phyloP scores from a whole-genome alignment of 2,888 invertebrate species.

The Drosophila multiciliata region DNA sequence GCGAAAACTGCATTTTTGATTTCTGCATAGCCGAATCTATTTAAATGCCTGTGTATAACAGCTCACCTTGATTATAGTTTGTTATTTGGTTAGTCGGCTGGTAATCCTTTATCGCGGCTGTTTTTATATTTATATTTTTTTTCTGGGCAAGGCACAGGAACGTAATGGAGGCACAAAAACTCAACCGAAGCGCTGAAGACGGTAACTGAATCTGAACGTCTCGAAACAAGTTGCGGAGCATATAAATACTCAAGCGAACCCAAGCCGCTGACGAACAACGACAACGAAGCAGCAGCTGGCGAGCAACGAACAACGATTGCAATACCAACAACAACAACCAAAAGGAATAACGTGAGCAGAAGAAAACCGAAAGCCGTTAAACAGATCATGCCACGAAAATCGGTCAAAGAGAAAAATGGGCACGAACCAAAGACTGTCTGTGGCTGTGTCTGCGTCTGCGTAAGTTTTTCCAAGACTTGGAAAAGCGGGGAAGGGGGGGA shows the following conservation, averaged over 20 bases:
- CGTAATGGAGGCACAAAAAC: constrained; percentile 39
- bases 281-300: constrained; percentile 36
- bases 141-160: constrained; percentile 41
- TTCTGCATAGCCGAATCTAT: constrained; percentile 11
- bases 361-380: constrained; percentile 79
- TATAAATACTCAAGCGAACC: constrained; percentile 76
- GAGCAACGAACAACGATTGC: constrained; percentile 23
- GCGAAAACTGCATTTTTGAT: not conserved
- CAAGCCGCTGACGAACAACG: constrained; percentile 32
- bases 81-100: constrained; percentile 59
- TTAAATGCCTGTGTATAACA: constrained; percentile 13
- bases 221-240: constrained; percentile 82
- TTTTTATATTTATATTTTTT: constrained; percentile 3
- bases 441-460: constrained; percentile 39
- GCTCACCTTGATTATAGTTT: constrained; percentile 62
- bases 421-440: constrained; percentile 50
- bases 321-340: constrained; percentile 19
- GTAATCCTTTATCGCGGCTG: constrained; percentile 57
- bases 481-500: not conserved
- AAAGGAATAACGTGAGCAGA: constrained; percentile 34
- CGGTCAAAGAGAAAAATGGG: constrained; percentile 77
- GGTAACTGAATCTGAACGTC: constrained; percentile 83
- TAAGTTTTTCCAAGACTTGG: constrained; percentile 32
- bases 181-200: constrained; percentile 75
- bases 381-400: constrained; percentile 79